These are phyloP conservation scores for Dicrurus megarhynchus DNA, from an alignment of 2,113 vertebrate species.

Conservation along the genomic window DNA sequence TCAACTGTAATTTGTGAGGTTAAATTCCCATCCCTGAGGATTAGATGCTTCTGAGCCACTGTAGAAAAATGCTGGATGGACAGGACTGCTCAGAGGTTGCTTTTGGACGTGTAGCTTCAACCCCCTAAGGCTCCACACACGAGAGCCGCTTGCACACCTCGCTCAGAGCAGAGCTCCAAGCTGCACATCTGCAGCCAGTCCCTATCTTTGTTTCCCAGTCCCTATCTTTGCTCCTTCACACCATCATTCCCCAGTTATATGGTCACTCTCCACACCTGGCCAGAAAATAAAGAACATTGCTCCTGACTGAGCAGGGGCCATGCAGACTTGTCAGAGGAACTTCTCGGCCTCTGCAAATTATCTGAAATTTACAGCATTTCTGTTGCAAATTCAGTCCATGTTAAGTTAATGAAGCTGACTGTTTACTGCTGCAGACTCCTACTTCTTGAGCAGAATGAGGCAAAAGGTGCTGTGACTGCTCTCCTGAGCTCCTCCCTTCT, in stretches of 20 bases:
- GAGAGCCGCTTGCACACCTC: not conserved
- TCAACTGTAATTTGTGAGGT: not conserved
- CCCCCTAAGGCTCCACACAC: not conserved
- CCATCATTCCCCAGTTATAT: not conserved
- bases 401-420: not conserved
- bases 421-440: not conserved
- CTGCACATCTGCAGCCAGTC: not conserved
- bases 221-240: not conserved
- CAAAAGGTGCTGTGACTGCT: not conserved
- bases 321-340: not conserved
- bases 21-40: not conserved
- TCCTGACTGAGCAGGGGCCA: not conserved
- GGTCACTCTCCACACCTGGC: not conserved
- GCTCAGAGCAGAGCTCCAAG: not conserved
- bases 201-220: not conserved
- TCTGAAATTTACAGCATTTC: not conserved
- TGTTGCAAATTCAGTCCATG: not conserved
- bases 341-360: not conserved
- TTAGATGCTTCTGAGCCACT: not conserved
- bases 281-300: not conserved
- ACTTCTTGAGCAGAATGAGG: not conserved
- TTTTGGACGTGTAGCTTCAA: not conserved
- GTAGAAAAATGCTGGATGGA: not conserved
- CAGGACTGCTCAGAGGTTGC: not conserved
- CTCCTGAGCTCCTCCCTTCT: constrained; percentile 4